Conservation (phyloP, 2,888 invertebrate species). For the Oasisia sp. region DNA sequence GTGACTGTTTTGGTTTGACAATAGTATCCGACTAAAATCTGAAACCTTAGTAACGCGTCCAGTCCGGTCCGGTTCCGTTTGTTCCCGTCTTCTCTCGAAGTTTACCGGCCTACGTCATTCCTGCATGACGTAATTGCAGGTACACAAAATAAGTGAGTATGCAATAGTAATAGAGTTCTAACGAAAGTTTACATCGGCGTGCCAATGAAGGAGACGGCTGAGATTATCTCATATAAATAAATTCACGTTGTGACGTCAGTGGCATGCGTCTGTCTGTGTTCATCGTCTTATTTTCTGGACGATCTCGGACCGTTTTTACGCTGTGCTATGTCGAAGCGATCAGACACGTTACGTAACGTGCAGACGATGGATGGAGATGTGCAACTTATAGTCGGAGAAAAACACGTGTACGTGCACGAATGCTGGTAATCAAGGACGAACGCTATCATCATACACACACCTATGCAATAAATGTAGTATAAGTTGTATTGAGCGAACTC, state of each 20-base stretch:
- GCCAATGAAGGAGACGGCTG: background rate
- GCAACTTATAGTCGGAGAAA: background rate
- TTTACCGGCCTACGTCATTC: no score
- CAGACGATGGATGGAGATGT: background rate
- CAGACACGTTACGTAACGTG: background rate
- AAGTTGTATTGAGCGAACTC: no score
- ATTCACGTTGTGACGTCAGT: background rate
- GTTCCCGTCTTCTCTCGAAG: no score
- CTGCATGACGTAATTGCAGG: background rate
- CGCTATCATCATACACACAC: no score
- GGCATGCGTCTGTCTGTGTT: background rate
- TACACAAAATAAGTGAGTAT: background rate
- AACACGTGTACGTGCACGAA: background rate
- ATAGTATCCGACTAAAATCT: no score
- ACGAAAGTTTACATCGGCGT: background rate
- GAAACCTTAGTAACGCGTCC: no score
- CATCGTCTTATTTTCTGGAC: background rate
- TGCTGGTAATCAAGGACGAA: background rate
- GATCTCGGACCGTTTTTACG: background rate
- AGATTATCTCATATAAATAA: background rate
- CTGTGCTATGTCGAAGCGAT: background rate
- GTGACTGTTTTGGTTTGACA: no score
- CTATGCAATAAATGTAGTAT: no score
- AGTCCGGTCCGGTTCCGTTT: no score
- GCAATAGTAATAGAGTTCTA: background rate